Conservation (phyloP, 2,797 vertebrate species). For the Tiaroga cobitis region DNA sequence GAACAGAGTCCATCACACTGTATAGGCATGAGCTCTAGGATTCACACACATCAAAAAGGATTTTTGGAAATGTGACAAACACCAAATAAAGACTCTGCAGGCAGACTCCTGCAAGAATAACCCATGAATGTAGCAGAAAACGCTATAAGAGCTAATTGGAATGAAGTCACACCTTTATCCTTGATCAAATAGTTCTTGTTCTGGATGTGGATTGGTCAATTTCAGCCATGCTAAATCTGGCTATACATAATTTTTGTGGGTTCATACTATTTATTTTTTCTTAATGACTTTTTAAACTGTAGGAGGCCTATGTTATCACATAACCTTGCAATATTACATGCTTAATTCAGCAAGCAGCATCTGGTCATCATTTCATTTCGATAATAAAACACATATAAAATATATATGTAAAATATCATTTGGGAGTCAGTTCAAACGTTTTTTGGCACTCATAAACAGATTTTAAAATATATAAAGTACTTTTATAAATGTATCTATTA, state of each 20-base stretch:
- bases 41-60: constrained; percentile 14
- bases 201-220: background rate
- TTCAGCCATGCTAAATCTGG: background rate
- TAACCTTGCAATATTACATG: background rate
- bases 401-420: background rate
- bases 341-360: background rate
- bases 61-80: constrained; percentile 18
- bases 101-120: background rate
- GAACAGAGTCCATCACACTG: background rate
- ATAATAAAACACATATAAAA: background rate
- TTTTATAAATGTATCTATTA: too few species aligned
- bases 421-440: background rate
- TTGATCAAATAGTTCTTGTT: background rate
- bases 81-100: background rate
- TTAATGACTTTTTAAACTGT: background rate
- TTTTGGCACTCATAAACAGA: too few species aligned
- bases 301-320: background rate
- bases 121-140: background rate
- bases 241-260: background rate
- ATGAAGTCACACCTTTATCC: background rate
- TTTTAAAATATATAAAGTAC: background rate
- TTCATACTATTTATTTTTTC: background rate
- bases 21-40: background rate
- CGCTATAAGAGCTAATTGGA: background rate
- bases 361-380: background rate